These are phyloP conservation scores for Lithosia quadra DNA, from an alignment of 2,888 invertebrate species.

Conservation along the genomic window DNA sequence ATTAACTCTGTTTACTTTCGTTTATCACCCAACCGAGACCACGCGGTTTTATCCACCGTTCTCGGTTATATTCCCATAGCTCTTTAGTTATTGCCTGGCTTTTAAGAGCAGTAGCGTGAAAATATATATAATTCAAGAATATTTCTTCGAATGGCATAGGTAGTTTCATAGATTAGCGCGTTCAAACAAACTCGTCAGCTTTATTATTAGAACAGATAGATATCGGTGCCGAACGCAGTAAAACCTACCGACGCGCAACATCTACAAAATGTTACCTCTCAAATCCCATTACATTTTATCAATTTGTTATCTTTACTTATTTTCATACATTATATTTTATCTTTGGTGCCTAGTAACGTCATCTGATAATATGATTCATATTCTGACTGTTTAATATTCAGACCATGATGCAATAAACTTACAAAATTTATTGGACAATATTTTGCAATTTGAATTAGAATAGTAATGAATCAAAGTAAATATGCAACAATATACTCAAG, in stretches of 20 bases:
- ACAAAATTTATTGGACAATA: neutral
- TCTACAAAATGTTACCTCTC: neutral
- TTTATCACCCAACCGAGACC: neutral
- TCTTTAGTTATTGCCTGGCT: too few species aligned
- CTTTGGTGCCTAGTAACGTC: neutral
- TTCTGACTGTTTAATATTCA: neutral
- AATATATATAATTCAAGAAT: too few species aligned
- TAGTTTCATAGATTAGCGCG: too few species aligned
- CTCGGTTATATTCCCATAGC: too few species aligned
- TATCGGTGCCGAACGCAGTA: neutral
- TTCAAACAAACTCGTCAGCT: too few species aligned
- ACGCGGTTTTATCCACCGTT: too few species aligned
- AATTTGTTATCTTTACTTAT: constrained; percentile 1
- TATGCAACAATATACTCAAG: neutral
- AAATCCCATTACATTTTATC: neutral
- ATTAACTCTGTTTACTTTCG: neutral
- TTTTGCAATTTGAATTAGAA: constrained; percentile 6
- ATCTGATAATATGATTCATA: neutral
- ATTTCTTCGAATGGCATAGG: too few species aligned
- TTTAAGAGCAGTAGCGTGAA: too few species aligned
- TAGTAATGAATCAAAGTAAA: neutral
- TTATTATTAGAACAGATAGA: neutral
- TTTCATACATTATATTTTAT: neutral
- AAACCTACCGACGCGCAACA: neutral
- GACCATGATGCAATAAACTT: neutral